Evolutionary conservation across 2,888 invertebrate species (phyloP).

Genomic region (Halictus ligatus): DNA sequence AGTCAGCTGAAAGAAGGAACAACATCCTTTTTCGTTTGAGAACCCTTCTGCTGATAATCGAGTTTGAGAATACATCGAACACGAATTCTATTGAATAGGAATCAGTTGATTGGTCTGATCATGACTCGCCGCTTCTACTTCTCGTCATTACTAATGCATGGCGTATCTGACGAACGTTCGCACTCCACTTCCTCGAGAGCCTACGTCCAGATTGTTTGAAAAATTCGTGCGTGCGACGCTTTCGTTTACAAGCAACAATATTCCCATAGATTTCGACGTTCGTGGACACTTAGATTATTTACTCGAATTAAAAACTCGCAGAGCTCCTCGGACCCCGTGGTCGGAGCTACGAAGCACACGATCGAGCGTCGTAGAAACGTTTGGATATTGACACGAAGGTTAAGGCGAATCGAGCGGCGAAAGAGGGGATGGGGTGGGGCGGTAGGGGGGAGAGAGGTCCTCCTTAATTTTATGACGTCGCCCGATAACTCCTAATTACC

Average conservation of each 20-base stretch:
- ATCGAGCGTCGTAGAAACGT: neutral
- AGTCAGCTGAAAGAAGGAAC: neutral
- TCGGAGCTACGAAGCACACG: neutral
- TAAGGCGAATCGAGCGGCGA: neutral
- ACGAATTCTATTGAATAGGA: neutral
- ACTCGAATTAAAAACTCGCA: neutral
- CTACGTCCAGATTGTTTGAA: neutral
- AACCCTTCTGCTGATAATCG: neutral
- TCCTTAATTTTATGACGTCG: slow-evolving; percentile 1
- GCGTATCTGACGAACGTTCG: neutral
- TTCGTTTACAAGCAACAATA: too few species aligned
- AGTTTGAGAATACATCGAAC: neutral
- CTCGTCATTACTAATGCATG: neutral
- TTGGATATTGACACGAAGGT: slow-evolving; percentile 1
- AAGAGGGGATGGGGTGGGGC: neutral
- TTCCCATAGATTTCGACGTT: too few species aligned
- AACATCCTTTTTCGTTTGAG: neutral
- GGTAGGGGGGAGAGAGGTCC: neutral
- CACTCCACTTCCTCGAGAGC: neutral
- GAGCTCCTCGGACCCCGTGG: neutral
- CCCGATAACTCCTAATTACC: slow-evolving; percentile 20
- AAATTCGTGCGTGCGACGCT: too few species aligned
- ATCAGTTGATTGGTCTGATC: neutral
- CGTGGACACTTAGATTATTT: too few species aligned
- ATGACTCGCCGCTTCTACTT: neutral